These are phyloP conservation scores for Oxytorus armatus DNA, from an alignment of 2,888 invertebrate species.

Conservation along the genomic window DNA sequence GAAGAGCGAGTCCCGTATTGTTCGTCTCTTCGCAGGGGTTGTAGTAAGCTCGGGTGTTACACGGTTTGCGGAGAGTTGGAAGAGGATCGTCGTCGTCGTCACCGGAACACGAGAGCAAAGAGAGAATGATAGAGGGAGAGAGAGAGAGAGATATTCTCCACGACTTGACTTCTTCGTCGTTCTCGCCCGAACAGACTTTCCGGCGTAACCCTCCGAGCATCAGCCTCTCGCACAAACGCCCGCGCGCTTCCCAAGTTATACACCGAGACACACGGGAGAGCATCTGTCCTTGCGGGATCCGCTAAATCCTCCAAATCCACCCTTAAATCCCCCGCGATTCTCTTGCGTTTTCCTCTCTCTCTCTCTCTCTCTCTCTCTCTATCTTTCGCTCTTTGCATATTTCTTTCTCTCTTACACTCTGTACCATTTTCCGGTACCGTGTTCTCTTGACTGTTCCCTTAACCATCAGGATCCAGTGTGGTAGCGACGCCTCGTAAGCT, in stretches of 20 bases:
- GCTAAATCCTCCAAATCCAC: slow-evolving; percentile 78
- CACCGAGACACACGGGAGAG: slow-evolving; percentile 73
- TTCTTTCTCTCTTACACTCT: slow-evolving; percentile 28
- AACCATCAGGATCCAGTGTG: slow-evolving; percentile 22
- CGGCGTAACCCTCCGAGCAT: slow-evolving; percentile 42
- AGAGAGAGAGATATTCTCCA: slow-evolving; percentile 67
- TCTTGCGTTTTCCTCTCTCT: slow-evolving; percentile 55
- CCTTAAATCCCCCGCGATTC: slow-evolving; percentile 79
- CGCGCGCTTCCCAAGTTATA: slow-evolving; percentile 71
- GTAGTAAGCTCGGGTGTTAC: slow-evolving; percentile 65
- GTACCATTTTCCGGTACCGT: not conserved
- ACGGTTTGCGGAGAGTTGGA: slow-evolving; percentile 54
- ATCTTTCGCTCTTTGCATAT: slow-evolving; percentile 11
- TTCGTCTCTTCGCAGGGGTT: slow-evolving; percentile 72
- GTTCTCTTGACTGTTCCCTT: slow-evolving; percentile 45
- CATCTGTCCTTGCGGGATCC: slow-evolving; percentile 79
- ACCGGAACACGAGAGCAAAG: slow-evolving; percentile 72
- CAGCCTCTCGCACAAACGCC: slow-evolving; percentile 55
- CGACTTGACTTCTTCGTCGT: slow-evolving; percentile 66
- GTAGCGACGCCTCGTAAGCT: slow-evolving; percentile 41
- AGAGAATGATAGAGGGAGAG: slow-evolving; percentile 31
- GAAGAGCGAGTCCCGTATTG: slow-evolving; percentile 80
- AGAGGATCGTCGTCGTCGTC: slow-evolving; percentile 60
- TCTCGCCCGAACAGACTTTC: slow-evolving; percentile 64
- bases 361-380: slow-evolving; percentile 18